Base-by-base conservation (phyloP, 2,797 vertebrate species). In the Megaceryle alcyon region DNA sequence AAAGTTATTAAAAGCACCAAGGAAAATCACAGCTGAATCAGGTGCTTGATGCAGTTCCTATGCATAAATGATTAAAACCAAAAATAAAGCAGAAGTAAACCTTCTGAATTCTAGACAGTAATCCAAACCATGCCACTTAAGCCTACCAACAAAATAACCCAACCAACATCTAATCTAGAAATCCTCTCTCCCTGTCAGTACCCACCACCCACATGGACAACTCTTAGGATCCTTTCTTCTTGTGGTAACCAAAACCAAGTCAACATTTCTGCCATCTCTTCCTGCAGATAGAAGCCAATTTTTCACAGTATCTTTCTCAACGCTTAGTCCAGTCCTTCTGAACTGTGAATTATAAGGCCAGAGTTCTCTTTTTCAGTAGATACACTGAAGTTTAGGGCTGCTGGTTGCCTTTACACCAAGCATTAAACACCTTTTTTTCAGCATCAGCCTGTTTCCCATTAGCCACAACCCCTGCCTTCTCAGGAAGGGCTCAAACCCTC, bases 41-140 rank as follows among this genome's bases (percentile, higher is more conserved):
- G 21, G 31, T 86, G 16, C 46, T 59, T 59, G 37, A 90, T 80
- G 53, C 22, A 68, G 80, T 81, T 87, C 33, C 54, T 56, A 68
- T 0, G 0, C 14, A 51, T 12, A 85, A 80, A 64, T 19, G 4
- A 48, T 66, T 75, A 57, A 93, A 90, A 65, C 0, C 0, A 86
- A 94, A 82, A 88, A 69, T 10, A 10, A 92, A 92, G 56, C 22
- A 70, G 82, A 65, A 4, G 16, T 53, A 90, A 88, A 37, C 33
- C 10, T 70, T 69, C 56, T 39, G 29, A 88, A 83, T 26, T 59
- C 22, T 65, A 72, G 31, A 31, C 37, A n/a, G 26, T 92, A 84
- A 75, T 46, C 48, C 53, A 82, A 88, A 86, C 23, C 33, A 46
- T 7, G 33, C 29, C 65, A 70, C 28, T 82, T 57, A 23, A 49